A percentile compares a stretch with the other conserved stretches of the same genome.
Conservation (phyloP, 1,140 invertebrate species). For the Drosophila ironensis region DNA sequence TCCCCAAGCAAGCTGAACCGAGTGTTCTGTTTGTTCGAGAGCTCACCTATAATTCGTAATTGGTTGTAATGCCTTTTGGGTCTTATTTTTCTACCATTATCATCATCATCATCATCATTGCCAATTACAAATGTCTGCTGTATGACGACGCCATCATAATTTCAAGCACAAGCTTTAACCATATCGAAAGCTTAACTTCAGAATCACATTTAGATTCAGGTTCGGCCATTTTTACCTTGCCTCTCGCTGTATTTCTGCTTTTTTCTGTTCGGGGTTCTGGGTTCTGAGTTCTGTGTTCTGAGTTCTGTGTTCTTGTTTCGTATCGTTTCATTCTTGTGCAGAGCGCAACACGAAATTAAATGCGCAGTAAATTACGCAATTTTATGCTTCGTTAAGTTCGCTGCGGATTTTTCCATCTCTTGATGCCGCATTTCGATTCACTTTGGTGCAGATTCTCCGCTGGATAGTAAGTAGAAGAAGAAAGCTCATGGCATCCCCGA, state of each 20-base stretch:
- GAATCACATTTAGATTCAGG: conserved; percentile 18
- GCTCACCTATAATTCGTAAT: conserved; percentile 39
- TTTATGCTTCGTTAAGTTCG: conserved; percentile 71
- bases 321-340: conserved; percentile 56
- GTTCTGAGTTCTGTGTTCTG: conserved; percentile 11
- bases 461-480: conserved; percentile 30
- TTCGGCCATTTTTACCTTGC: conserved; percentile 29
- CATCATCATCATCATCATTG: conserved; percentile 24
- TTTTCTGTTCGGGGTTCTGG: conserved; percentile 12
- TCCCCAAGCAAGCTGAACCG: no score
- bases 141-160: conserved; percentile 39
- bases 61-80: conserved; percentile 37
- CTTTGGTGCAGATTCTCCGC: conserved; percentile 3
- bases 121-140: conserved; percentile 33
- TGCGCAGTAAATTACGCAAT: conserved; percentile 79
- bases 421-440: conserved; percentile 20
- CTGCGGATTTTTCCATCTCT: conserved; percentile 13
- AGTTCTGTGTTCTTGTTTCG: conserved; percentile 26
- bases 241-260: no score
- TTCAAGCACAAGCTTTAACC: conserved; percentile 38
- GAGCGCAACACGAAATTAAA: conserved; percentile 72
- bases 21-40: no score
- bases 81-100: conserved; percentile 9
- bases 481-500: no score
- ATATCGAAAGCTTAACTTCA: conserved; percentile 56